Evolutionary conservation across 2,888 invertebrate genomes (phyloP), one percentile per base, ranked within the genome.

Genomic region (Eulithis prunata): DNA sequence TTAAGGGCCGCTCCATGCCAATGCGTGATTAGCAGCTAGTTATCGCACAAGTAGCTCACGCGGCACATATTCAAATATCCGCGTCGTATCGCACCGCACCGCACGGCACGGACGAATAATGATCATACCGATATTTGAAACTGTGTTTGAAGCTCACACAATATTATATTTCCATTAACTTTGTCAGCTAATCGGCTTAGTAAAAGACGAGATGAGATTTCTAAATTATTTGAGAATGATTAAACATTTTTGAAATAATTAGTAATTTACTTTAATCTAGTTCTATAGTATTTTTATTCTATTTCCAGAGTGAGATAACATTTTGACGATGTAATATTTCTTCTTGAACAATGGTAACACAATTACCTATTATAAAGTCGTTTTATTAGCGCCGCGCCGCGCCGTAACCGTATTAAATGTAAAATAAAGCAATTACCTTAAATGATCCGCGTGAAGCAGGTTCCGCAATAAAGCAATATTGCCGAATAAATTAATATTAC

Each of bases 391-490:
- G 21, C 2, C 21, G 21, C 60, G 21, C 2, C 21, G 21, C 21
- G 53, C 62, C 56, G 58, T 67, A 62, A 64, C 67, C 54, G 66
- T 64, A 70, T 66, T 64, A 67, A 69, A 68, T 65, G 63, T 71
- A 66, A 68, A 73, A 68, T 71, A 66, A 71, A 73, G 71, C 68
- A 71, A 71, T 73, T 68, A 70, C 61, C 21, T 68, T 70, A 69
- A n/a, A 72, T 72, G 65, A 70, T 68, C 66, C 46, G 41, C 49
- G 63, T 62, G 65, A 51, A 66, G 63, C 64, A 63, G 68, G 62
- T 58, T 64, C 59, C 53, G 58, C 66, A 65, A 71, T 71, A 68
- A 68, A 71, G 68, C 66, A 71, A 71, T 73, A 71, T 68, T 64
- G 70, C 65, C 65, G 58, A 65, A 63, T 70, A 65, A 70, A 73